These are phyloP conservation scores for Phymorhynchus buccinoides DNA, from an alignment of 1,140 invertebrate species.

Conservation along the genomic window DNA sequence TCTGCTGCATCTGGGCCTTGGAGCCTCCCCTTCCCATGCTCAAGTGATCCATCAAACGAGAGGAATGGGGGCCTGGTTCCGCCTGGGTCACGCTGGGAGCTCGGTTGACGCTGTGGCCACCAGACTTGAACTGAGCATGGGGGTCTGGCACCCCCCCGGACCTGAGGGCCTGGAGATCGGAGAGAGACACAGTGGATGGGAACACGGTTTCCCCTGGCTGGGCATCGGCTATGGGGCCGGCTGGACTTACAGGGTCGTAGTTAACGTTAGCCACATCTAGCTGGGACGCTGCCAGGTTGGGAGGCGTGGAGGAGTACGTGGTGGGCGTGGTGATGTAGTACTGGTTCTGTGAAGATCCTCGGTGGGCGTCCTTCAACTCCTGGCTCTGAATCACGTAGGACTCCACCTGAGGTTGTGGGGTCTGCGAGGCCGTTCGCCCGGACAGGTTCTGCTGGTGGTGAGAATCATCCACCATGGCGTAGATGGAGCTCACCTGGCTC, in stretches of 20 bases:
- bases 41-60: slow-evolving; percentile 34
- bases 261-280: slow-evolving; percentile 51
- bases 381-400: slow-evolving; percentile 37
- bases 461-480: slow-evolving; percentile 23
- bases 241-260: slow-evolving; percentile 68
- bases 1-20: slow-evolving; percentile 44
- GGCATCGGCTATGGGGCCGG: slow-evolving; percentile 50
- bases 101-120: neutral
- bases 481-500: neutral
- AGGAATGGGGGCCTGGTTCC: slow-evolving; percentile 20
- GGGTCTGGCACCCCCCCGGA: slow-evolving; percentile 22
- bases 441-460: slow-evolving; percentile 37
- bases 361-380: slow-evolving; percentile 47
- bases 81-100: neutral
- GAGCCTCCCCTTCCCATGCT: slow-evolving; percentile 28
- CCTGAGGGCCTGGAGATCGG: slow-evolving; percentile 55
- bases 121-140: slow-evolving; percentile 16
- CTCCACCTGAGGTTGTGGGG: slow-evolving; percentile 36
- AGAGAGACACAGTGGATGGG: slow-evolving; percentile 52
- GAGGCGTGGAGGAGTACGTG: slow-evolving; percentile 26
- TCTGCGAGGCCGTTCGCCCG: slow-evolving; percentile 37
- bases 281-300: slow-evolving; percentile 39
- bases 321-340: slow-evolving; percentile 46
- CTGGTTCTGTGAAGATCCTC: slow-evolving; percentile 39
- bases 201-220: slow-evolving; percentile 49